Evolutionary conservation across 2,888 invertebrate genomes (phyloP), one percentile per base, ranked within the genome.

Genomic region (Rhamphomyia laevipes): DNA sequence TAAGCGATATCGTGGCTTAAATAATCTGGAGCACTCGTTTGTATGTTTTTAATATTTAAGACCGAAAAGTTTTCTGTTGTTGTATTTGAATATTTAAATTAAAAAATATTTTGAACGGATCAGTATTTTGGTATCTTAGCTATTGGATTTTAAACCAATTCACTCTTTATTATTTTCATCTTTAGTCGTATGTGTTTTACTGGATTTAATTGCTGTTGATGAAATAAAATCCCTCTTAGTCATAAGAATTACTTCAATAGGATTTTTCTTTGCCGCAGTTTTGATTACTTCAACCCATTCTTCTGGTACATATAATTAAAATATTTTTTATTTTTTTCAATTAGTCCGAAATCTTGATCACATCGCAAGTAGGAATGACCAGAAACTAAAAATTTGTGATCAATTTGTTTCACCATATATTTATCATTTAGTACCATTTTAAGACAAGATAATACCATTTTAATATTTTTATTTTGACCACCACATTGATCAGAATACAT

Each of bases 101-200:
- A n/a, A n/a, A n/a, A n/a, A n/a, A n/a, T n/a, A n/a, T n/a, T n/a
- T n/a, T n/a, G n/a, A n/a, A n/a, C n/a, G n/a, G n/a, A n/a, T n/a
- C n/a, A n/a, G n/a, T n/a, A n/a, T n/a, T n/a, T n/a, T n/a, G n/a
- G n/a, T n/a, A n/a, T n/a, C 16, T 15, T 17, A 38, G 17, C 5
- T 16, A 38, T 6, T 31, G 16, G 4, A 46, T n/a, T 46, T 46
- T 50, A 17, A 50, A 23, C 46, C 46, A 50, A 17, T 50, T 38
- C 10, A 45, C 50, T 17, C 43, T 40, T 16, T 21, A 33, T 46
- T 46, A 46, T 17, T 37, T 43, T 41, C 43, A 15, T 27, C 42
- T 15, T 46, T 50, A 27, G 35, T 50, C 23, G 43, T 33, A 30
- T 18, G 33, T 16, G 3, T 49, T 45, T 31, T 49, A 31, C 23